Evolutionary conservation across 2,888 invertebrate genomes (phyloP), one percentile per base, ranked within the genome.

Genomic region (Mimachlamys varia): DNA sequence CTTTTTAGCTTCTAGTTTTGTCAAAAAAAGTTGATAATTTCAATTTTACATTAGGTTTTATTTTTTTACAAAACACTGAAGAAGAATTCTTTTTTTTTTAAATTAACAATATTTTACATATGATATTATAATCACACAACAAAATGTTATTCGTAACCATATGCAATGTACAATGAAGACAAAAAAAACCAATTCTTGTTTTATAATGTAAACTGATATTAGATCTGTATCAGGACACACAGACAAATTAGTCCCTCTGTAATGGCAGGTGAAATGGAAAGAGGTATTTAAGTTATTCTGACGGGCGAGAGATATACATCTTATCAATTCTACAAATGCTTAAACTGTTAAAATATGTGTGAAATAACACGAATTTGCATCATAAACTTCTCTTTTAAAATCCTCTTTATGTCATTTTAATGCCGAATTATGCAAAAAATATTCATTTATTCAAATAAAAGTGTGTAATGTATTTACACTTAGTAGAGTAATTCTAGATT

Each of bases 291-390:
- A 76, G 33, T 76, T 76, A 76, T 76, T 76, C 76, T 76, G 76
- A 76, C 33, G 76, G 76, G 22, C n/a, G n/a, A 27, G 27, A 76
- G 76, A 76, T 76, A 76, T 7, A 76, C 76, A 76, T 76, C 76
- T 76, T 76, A 76, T 76, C 76, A 76, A 76, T 76, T 7, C 76
- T 76, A 58, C 22, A 58, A 58, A 58, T 58, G 76, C 76, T 76
- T 76, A 76, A 76, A 76, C 76, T 76, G 76, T 76, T 76, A 76
- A 76, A 76, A 76, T 76, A 76, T 76, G 76, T 76, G 76, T 76
- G 33, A 76, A 76, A 76, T 76, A 76, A 76, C 76, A 76, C 13
- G 33, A 33, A 76, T 76, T 76, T 76, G 27, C 27, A 76, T 76
- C 76, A 76, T 76, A 76, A 76, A 76, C 76, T 33, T 76, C 76